These are phyloP conservation scores for Galeruca laticollis DNA, from an alignment of 2,888 invertebrate genomes.

Conservation along the genomic window DNA sequence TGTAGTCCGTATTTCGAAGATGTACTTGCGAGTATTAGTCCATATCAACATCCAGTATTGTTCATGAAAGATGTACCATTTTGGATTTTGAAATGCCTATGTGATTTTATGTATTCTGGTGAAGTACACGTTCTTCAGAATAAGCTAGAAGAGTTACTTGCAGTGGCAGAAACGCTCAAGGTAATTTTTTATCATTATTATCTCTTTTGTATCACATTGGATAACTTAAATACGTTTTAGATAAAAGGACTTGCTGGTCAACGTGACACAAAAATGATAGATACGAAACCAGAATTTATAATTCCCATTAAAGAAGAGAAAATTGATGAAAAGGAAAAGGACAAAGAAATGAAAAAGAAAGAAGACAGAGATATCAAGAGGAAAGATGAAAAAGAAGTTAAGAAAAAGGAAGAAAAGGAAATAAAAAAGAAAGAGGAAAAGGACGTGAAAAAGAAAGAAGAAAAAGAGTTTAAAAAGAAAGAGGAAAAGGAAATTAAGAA, in stretches of 20 bases:
- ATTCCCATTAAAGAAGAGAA: constrained; percentile 45
- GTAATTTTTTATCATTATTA: constrained; percentile 50
- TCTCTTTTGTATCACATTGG: not conserved
- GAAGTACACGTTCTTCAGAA: constrained; percentile 68
- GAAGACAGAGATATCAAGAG: constrained; percentile 36
- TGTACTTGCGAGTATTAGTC: constrained; percentile 65
- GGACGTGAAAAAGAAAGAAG: constrained; percentile 44
- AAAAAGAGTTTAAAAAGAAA: constrained; percentile 36
- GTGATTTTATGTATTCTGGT: constrained; percentile 70
- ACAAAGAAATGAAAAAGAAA: constrained; percentile 18
- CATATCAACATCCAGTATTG: constrained; percentile 68
- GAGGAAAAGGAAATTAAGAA: constrained; percentile 25
- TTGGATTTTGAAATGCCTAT: constrained; percentile 68
- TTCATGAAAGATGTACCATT: constrained; percentile 68
- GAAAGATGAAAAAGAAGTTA: constrained; percentile 34
- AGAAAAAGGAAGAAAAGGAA: constrained; percentile 42
- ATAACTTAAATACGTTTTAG: constrained; percentile 45
- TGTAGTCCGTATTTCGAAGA: constrained; percentile 70
- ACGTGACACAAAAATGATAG: constrained; percentile 39
- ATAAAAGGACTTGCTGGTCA: constrained; percentile 62
- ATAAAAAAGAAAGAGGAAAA: constrained; percentile 38
- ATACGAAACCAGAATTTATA: constrained; percentile 31
- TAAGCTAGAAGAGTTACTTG: constrained; percentile 66
- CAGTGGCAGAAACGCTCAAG: constrained; percentile 67
- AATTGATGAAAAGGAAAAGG: constrained; percentile 36